A percentile compares a stretch with the other conserved stretches of the same genome.
These are phyloP conservation scores for Melanophora roralis DNA, from an alignment of 2,888 invertebrate genomes.

Conservation along the genomic window DNA sequence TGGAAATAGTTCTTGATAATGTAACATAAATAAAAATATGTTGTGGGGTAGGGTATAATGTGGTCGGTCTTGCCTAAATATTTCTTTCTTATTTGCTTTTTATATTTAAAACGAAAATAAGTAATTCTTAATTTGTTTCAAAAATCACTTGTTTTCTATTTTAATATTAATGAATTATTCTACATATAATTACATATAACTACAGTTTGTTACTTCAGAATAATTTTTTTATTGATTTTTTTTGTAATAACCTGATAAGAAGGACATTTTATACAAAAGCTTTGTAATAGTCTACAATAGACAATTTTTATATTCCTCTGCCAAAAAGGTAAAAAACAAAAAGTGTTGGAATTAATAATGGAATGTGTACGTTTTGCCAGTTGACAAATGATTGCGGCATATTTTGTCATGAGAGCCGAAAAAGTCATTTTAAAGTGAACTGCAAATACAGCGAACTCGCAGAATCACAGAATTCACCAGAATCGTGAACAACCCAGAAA, in stretches of 20 bases:
- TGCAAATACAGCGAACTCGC: no score
- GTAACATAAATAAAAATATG: no score
- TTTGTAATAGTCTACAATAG: background rate
- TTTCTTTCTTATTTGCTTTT: no score
- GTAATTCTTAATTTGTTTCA: background rate
- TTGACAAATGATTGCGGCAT: background rate
- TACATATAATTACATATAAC: background rate
- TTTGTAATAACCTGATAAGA: background rate
- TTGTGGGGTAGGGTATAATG: no score
- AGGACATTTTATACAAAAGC: background rate
- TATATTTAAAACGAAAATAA: no score
- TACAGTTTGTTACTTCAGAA: background rate
- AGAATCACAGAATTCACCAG: no score
- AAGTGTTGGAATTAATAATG: background rate
- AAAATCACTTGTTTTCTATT: background rate
- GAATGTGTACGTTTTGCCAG: background rate
- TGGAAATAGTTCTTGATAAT: no score
- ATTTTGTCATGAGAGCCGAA: background rate
- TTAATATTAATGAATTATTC: background rate
- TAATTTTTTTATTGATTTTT: constrained; percentile 27
- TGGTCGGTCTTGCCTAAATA: no score
- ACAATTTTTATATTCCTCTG: no score
- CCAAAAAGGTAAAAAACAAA: no score
- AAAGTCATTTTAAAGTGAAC: constrained; percentile 16
- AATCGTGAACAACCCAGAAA: no score